Evolutionary conservation across 2,113 vertebrate genomes (phyloP), one percentile per base, ranked within the genome.

Genomic region (Gnathonemus longibarbis): DNA sequence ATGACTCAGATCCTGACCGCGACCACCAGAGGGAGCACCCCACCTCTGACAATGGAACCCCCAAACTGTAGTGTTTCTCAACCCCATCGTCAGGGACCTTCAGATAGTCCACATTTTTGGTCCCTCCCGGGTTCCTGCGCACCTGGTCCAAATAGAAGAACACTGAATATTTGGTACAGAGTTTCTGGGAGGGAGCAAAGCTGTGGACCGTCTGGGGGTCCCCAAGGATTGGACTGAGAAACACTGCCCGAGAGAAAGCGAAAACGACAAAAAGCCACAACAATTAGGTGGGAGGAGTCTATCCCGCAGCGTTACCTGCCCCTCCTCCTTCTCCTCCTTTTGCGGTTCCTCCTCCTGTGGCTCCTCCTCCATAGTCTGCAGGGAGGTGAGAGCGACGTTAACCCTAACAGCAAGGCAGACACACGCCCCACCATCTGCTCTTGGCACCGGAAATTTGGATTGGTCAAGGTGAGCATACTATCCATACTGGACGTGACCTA

Each of bases 361-460:
- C 48, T 83, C 49, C 66, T 77, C 85, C 85, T 80, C 89, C 21
- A 42, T 35, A 21, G 62, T 87, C 89, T 88, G 89, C 46, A 88
- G 89, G 85, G 45, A 88, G 85, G 62, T 15, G 21, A 88, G 89
- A 90, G 89, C 21, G n/a, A 89, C 39, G 9, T 89, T 45, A 84
- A 87, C 46, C 89, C 77, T 89, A 50, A 89, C 31, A 85, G 39
- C 87, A 53, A 52, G 48, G 52, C 58, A 42, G 13, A 58, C 49
- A 62, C 31, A 31, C 52, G 42, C 17, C 46, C 27, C 53, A 45
- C 53, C 87, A 88, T 27, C 31, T 88, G 27, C 1, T 35, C 84
- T 87, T 80, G 74, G 74, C 74, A 80, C 74, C 15, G 2, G 74
- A 42, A 80, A 80, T 42, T 80, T 42, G 31, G 31, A 5, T 42